Evolutionary conservation across 2,797 vertebrate species (phyloP), one percentile per base, ranked within the genome.

Genomic region (Rhincodon typus): DNA sequence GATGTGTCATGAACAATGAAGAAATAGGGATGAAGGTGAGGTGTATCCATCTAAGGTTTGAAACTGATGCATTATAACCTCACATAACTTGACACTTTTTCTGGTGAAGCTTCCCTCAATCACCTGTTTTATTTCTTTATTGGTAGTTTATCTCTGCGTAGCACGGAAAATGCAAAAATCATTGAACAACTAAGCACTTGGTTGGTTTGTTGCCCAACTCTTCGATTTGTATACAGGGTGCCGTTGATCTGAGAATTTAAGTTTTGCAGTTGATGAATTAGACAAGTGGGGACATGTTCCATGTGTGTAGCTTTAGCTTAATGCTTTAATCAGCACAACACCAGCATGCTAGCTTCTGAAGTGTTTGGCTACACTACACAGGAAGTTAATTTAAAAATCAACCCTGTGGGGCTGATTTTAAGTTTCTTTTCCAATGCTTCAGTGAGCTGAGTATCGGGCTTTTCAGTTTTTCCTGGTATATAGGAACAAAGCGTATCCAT

Each of bases 241-340:
- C 53, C 13, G n/a, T 62, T 67, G 57, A 67, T 67, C 17, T n/a
- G 57, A 62, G 57, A 62, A 62, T 91, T 91, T 62, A n/a, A 34
- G 62, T n/a, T 66, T n/a, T 66, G 57, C 34, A 34, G 30, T 34
- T n/a, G 88, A 66, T 67, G 88, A 87, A 10, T 23, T 62, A 62
- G 88, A 67, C 57, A 91, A 91, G 88, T 67, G 57, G 53, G 38
- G 57, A 91, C 88, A 91, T 67, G 88, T 67, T 91, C 21, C 57
- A 66, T 91, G 88, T 21, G 38, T 6, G 19, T 53, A n/a, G 15
- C 4, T 57, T 66, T 91, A 62, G 62, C 34, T 62, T 91, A 66
- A 7, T 66, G 53, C 19, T 67, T 34, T 38, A 38, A 66, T n/a
- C 17, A 0, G 15, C 57, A 91, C 88, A 67, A 67, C 6, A 62